Base-by-base conservation (phyloP, 2,888 invertebrate genomes). In the Leuctra nigra region DNA sequence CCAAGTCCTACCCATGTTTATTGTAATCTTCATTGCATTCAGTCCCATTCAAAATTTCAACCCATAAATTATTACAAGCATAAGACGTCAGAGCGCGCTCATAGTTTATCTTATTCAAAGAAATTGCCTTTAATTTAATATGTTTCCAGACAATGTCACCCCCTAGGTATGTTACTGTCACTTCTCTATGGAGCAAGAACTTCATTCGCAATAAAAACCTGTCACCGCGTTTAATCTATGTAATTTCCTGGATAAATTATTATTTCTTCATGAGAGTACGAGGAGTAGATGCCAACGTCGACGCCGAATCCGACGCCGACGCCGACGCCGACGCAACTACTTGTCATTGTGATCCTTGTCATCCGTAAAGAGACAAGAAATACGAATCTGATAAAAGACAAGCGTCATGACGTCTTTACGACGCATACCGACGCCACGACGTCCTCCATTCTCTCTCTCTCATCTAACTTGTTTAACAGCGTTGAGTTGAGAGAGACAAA, bases 321-420 rank as follows among this genome's bases (percentile, higher is more conserved):
- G n/a, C n/a, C n/a, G n/a, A n/a, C n/a, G n/a, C n/a, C n/a, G n/a
- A n/a, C n/a, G n/a, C 22, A 23, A n/a, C 23, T 20, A 14, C 23
- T 18, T 9, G 4, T 9, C n/a, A 44, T 44, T n/a, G 22, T 23
- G 44, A 44, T 36, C 36, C 39, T 4, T 39, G 39, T 16, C 39
- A 39, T 16, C 18, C 44, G 9, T 16, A 18, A 2, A 6, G 22
- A 18, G n/a, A 50, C 50, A 50, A 50, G 50, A 50, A 50, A 33
- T 18, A 35, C 48, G 48, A 48, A 48, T 48, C 48, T 25, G 48
- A 48, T 48, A 50, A 50, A 50, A 20, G 20, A 50, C 33, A 35
- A 33, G 50, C 50, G 33, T 50, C 50, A 11, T 6, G 35, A 50
- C 50, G 33, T 20, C 50, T 50, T 50, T 50, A 50, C 50, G 50